Evolutionary conservation across 92 coral and sea anemone species (phyloP).

Genomic region (Parazoanthus atlanticus): DNA sequence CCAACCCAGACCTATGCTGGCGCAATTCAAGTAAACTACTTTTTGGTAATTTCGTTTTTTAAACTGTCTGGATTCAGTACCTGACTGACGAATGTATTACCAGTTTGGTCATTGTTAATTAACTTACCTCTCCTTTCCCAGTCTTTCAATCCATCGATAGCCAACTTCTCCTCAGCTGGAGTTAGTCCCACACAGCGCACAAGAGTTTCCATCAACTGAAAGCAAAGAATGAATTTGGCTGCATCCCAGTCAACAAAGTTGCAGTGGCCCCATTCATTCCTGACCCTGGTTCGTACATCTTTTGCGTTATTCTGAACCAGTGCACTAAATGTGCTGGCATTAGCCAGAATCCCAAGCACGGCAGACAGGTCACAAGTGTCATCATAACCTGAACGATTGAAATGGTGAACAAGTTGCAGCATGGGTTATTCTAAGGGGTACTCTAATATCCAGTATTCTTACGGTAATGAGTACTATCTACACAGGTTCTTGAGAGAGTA

Average conservation of each 20-base stretch:
- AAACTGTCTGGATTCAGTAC: neutral
- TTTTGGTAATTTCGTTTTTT: neutral
- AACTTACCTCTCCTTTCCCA: conserved; percentile 82
- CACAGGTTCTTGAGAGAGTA: too few relatives aligned
- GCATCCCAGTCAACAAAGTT: conserved; percentile 76
- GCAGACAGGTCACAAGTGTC: conserved; percentile 86
- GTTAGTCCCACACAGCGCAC: conserved; percentile 56
- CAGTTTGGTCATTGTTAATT: neutral
- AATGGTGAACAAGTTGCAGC: neutral
- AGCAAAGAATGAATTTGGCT: conserved; percentile 50
- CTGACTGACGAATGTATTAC: neutral
- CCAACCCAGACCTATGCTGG: too few relatives aligned
- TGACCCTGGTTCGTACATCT: conserved; percentile 64
- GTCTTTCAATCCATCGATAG: conserved; percentile 57
- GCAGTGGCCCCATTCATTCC: conserved; percentile 93
- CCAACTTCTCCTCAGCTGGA: conserved; percentile 56
- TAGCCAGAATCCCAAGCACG: conserved; percentile 65
- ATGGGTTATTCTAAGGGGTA: neutral
- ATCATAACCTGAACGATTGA: conserved; percentile 60
- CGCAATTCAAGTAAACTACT: neutral
- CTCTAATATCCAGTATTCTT: too few relatives aligned
- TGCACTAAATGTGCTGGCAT: conserved; percentile 57
- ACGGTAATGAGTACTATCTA: too few relatives aligned
- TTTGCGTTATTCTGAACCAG: conserved; percentile 61
- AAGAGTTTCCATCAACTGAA: conserved; percentile 79